Conservation (phyloP, 2,888 invertebrate genomes). For the Drosophila differens region DNA sequence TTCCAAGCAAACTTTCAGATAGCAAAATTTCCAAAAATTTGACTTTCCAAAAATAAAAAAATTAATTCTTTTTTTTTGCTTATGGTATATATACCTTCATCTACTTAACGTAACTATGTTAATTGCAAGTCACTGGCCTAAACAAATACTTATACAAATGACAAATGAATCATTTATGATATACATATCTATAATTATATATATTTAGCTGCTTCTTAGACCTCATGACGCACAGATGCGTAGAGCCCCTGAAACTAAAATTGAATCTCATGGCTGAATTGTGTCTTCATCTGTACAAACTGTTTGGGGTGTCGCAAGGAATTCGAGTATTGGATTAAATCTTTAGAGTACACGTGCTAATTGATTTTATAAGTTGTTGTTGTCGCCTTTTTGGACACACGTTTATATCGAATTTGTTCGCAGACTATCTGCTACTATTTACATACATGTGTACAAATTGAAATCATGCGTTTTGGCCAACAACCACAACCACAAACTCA, state of each 20-base stretch:
- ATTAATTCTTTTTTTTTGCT: neutral
- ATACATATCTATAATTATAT: neutral
- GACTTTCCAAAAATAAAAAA: conserved; percentile 18
- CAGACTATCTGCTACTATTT: conserved; percentile 25
- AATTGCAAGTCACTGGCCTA: conserved; percentile 25
- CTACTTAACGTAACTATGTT: conserved; percentile 35
- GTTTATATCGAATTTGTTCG: neutral
- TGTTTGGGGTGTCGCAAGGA: conserved; percentile 23
- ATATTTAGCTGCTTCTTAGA: conserved; percentile 31
- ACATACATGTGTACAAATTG: conserved; percentile 51
- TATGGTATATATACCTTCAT: conserved; percentile 13
- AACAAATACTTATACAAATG: neutral
- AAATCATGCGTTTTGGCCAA: conserved; percentile 65
- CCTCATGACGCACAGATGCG: conserved; percentile 16
- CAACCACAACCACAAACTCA: neutral
- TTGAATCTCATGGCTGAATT: neutral
- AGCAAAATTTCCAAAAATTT: neutral
- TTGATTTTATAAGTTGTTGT: conserved; percentile 53
- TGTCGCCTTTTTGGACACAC: conserved; percentile 25
- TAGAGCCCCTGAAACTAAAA: neutral
- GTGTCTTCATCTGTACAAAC: neutral
- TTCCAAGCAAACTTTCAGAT: neutral
- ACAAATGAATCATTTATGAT: conserved; percentile 33
- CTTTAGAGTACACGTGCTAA: conserved; percentile 61
- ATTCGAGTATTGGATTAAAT: conserved; percentile 49